Conservation (phyloP, 2,113 vertebrate genomes). For the Sylvilagus bachmani region DNA sequence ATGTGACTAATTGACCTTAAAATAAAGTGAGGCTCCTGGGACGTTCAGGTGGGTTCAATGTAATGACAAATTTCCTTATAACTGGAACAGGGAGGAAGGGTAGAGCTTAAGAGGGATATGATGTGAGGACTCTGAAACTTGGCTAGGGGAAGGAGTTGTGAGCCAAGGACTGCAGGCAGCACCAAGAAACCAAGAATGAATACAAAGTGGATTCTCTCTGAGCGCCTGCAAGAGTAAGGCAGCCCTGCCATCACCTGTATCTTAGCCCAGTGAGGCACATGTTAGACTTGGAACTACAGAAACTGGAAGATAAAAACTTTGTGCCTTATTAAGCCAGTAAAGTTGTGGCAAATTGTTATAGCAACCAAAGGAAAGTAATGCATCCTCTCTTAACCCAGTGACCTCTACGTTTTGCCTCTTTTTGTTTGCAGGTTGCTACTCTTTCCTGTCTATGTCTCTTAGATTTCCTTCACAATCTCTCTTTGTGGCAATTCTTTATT, state of each 20-base stretch:
- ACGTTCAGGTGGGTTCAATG: neutral
- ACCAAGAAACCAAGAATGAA: neutral
- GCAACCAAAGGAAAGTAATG: neutral
- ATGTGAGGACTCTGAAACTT: accelerated
- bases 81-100: neutral
- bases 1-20: neutral
- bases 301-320: neutral
- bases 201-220: neutral
- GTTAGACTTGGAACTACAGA: neutral
- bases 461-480: neutral
- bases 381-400: neutral
- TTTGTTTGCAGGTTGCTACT: neutral
- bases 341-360: neutral
- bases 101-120: neutral
- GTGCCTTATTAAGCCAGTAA: neutral
- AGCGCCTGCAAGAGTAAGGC: neutral
- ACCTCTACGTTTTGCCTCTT: neutral
- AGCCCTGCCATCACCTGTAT: neutral
- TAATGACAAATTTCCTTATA: neutral
- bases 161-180: neutral
- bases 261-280: neutral
- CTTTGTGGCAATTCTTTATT: neutral
- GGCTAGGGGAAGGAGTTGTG: neutral
- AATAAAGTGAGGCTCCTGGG: neutral
- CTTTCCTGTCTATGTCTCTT: neutral